Percentiles rank a stretch among this genome's conserved stretches.
phyloP scores from a whole-genome alignment of 2,113 vertebrate species.

The Uria lomvia region DNA sequence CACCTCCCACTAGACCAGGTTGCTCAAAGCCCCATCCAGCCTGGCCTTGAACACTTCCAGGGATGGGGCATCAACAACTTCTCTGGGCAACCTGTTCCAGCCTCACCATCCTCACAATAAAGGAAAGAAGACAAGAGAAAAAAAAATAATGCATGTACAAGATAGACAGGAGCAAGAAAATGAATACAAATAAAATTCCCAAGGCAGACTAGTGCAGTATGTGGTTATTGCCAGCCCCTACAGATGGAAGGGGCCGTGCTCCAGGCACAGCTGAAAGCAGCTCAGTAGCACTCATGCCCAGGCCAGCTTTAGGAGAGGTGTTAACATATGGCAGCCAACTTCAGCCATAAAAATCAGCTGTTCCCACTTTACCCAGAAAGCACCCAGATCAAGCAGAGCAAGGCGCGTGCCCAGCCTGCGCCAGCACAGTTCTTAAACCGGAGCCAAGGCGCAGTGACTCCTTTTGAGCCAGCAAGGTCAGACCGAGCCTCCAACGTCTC shows the following conservation, averaged over 20 bases:
- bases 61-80: too few species aligned
- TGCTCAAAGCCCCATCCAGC: too few species aligned
- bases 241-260: neutral
- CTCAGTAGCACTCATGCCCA: neutral
- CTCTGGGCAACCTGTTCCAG: too few species aligned
- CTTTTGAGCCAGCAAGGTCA: neutral
- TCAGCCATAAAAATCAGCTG: neutral
- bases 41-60: too few species aligned
- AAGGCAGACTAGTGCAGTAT: neutral
- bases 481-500: neutral
- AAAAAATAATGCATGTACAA: neutral
- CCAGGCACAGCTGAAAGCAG: neutral
- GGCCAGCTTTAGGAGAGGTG: neutral
- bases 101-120: too few species aligned
- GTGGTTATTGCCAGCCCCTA: neutral
- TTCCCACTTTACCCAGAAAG: neutral
- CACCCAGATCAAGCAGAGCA: neutral
- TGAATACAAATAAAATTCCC: neutral
- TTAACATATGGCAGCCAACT: neutral
- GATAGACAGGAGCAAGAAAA: neutral
- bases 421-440: neutral
- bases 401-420: neutral
- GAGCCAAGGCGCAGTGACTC: neutral
- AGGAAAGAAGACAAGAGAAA: neutral
- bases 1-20: too few species aligned